Evolutionary conservation across 2,888 invertebrate genomes (phyloP).

Genomic region (Coecobrya sp.): DNA sequence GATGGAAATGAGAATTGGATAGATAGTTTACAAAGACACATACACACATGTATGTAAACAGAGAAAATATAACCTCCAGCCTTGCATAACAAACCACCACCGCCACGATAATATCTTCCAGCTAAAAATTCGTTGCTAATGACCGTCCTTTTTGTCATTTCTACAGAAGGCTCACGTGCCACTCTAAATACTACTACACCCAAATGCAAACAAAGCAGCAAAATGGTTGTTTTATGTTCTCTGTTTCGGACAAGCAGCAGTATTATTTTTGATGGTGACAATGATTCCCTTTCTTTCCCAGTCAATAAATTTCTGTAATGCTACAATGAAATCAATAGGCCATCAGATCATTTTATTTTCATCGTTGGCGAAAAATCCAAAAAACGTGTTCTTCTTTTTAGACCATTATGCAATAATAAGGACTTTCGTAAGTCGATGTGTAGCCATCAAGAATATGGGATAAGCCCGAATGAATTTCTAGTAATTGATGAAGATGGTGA

Average conservation of each 20-base stretch:
- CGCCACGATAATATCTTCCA: slow-evolving; percentile 68
- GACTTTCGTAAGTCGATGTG: not conserved
- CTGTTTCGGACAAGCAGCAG: slow-evolving; percentile 6
- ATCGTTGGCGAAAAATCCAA: not conserved
- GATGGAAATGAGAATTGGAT: slow-evolving; percentile 46
- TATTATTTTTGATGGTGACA: slow-evolving; percentile 38
- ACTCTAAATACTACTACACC: slow-evolving; percentile 41
- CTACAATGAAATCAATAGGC: slow-evolving; percentile 59
- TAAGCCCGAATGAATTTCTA: slow-evolving; percentile 23
- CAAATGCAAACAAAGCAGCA: not conserved
- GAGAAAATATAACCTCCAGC: slow-evolving; percentile 44
- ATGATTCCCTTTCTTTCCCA: not conserved
- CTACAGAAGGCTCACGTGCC: slow-evolving; percentile 44
- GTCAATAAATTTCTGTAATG: slow-evolving; percentile 45
- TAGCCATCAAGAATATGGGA: slow-evolving; percentile 20
- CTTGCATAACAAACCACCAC: slow-evolving; percentile 26
- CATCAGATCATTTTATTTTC: slow-evolving; percentile 24
- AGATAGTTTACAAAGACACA: not conserved
- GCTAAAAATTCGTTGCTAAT: slow-evolving; percentile 59
- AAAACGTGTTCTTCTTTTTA: slow-evolving; percentile 35
- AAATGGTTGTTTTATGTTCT: slow-evolving; percentile 18
- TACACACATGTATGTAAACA: not conserved
- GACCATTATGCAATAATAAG: slow-evolving; percentile 17
- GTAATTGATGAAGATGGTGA: slow-evolving; percentile 69
- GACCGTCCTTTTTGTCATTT: slow-evolving; percentile 29